Evolutionary conservation across 2,888 invertebrate species (phyloP).

Genomic region (Disparrhopalites patrizii): DNA sequence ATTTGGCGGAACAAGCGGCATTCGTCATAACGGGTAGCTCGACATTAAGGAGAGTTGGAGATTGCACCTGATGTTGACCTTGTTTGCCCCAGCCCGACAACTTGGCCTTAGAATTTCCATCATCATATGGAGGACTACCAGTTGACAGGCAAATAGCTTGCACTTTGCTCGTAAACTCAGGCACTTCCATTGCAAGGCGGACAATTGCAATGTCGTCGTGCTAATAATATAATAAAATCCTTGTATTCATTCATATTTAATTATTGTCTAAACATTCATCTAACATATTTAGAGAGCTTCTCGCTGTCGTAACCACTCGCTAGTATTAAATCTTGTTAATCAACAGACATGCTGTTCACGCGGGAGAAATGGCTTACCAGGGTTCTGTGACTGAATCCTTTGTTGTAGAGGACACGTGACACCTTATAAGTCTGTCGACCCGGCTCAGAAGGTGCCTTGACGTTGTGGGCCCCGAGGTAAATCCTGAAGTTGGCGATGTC

Average conservation of each 20-base stretch:
- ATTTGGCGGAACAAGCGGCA: constrained; percentile 69
- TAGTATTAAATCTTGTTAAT: too few species aligned
- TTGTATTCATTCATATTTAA: neutral
- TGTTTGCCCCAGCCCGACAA: constrained; percentile 87
- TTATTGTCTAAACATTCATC: neutral
- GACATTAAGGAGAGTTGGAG: neutral
- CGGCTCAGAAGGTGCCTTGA: neutral
- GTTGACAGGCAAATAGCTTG: constrained; percentile 73
- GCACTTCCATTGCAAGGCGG: constrained; percentile 71
- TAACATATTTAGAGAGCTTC: neutral
- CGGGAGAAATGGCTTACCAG: constrained; percentile 59
- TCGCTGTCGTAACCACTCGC: too few species aligned
- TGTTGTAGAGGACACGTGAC: constrained; percentile 55
- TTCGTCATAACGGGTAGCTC: constrained; percentile 74
- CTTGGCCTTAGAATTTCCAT: constrained; percentile 68
- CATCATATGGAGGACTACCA: constrained; percentile 54
- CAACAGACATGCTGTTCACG: too few species aligned
- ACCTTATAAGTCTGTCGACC: constrained; percentile 22
- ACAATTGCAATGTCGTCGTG: constrained; percentile 80
- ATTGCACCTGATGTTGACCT: constrained; percentile 62
- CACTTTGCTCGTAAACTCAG: constrained; percentile 63
- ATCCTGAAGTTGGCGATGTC: constrained; percentile 8
- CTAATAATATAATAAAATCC: constrained; percentile 51
- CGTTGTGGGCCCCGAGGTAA: constrained; percentile 13
- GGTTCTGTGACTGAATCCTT: constrained; percentile 76